Evolutionary conservation across 2,113 vertebrate species (phyloP).

Genomic region (Elanus axillaris): DNA sequence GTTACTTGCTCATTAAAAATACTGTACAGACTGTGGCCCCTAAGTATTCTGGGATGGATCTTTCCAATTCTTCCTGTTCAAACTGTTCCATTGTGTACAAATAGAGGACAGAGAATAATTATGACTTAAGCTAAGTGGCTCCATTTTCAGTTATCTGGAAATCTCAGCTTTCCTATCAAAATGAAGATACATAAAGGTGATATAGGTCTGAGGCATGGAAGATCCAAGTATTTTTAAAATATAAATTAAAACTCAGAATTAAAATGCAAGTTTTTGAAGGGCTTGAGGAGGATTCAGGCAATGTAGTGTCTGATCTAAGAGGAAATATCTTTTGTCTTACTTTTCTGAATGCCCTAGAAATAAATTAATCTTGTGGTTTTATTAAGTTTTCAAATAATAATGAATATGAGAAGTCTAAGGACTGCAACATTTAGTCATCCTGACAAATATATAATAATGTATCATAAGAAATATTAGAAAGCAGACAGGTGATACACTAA

Average conservation of each 20-base stretch:
- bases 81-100: not conserved
- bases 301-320: not conserved
- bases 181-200: not conserved
- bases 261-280: not conserved
- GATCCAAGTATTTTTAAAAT: not conserved
- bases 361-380: not conserved
- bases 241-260: not conserved
- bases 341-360: not conserved
- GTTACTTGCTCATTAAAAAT: constrained; percentile 31
- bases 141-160: not conserved
- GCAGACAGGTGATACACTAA: not conserved
- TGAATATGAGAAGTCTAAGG: not conserved
- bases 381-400: not conserved
- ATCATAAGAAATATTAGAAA: not conserved
- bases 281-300: not conserved
- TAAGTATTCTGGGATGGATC: not conserved
- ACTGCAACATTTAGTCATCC: not conserved
- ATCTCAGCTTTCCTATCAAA: not conserved
- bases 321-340: not conserved
- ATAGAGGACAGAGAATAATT: constrained; percentile 28
- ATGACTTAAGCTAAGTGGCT: not conserved
- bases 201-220: not conserved
- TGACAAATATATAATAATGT: not conserved
- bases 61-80: not conserved
- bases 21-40: not conserved